Conservation (phyloP, 2,113 vertebrate species). For the Polypterus bichir region DNA sequence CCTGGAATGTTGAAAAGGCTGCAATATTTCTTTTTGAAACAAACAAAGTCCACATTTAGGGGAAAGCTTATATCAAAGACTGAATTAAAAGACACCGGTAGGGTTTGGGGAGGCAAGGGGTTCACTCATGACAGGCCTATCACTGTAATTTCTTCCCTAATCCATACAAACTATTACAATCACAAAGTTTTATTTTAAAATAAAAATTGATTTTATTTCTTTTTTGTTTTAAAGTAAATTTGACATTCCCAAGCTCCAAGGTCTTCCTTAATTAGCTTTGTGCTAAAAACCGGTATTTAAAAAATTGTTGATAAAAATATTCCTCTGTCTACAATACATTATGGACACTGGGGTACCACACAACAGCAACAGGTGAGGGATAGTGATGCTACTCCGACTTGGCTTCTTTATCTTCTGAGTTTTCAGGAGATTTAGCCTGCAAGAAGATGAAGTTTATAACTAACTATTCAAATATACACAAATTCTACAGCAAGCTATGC, state of each 20-base stretch:
- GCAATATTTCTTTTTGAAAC: conserved; percentile 41
- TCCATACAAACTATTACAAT: conserved; percentile 56
- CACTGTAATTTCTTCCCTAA: conserved; percentile 48
- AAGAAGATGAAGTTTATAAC: conserved; percentile 1
- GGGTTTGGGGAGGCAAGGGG: conserved; percentile 29
- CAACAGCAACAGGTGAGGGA: conserved; percentile 43
- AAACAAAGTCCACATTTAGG: conserved; percentile 39
- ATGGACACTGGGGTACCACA: conserved; percentile 50
- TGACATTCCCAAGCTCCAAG: conserved; percentile 58
- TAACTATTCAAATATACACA: no score
- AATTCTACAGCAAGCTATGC: no score
- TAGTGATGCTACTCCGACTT: conserved; percentile 62
- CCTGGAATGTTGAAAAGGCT: background rate
- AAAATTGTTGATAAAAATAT: conserved; percentile 74
- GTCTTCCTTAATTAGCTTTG: conserved; percentile 56
- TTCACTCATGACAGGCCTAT: conserved; percentile 45
- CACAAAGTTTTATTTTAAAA: conserved; percentile 54
- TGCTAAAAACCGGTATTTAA: conserved; percentile 74
- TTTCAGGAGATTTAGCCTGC: conserved; percentile 49
- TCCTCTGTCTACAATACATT: conserved; percentile 67
- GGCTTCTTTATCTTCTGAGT: conserved; percentile 51
- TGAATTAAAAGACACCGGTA: conserved; percentile 6
- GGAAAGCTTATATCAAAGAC: conserved; percentile 30
- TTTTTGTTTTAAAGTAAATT: conserved; percentile 43
- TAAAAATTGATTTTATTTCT: conserved; percentile 44